Percentiles rank a stretch among this genome's conserved stretches.
Conservation (phyloP, 2,888 invertebrate species). For the Palloptera scutellata region DNA sequence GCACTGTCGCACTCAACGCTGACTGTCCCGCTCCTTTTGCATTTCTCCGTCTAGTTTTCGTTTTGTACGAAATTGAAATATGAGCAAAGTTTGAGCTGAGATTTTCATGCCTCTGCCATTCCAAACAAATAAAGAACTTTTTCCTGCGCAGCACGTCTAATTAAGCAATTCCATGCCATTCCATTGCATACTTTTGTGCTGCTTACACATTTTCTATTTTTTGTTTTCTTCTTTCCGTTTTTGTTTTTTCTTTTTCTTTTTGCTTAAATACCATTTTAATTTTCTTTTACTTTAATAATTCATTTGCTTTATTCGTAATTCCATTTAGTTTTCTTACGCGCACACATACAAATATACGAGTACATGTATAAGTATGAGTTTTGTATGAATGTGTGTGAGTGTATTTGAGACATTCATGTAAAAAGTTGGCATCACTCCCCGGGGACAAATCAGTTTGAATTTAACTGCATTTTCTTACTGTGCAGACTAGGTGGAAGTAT, state of each 20-base stretch:
- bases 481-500: slow-evolving; percentile 7
- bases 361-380: too few species aligned
- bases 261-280: not conserved
- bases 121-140: slow-evolving; percentile 8
- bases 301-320: not conserved
- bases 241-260: not conserved
- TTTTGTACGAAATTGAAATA: slow-evolving; percentile 19
- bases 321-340: not conserved
- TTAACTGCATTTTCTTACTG: slow-evolving; percentile 21
- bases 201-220: too few species aligned
- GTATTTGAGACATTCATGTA: not conserved
- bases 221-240: not conserved
- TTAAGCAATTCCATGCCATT: slow-evolving; percentile 19
- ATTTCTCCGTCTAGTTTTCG: not conserved
- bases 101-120: slow-evolving; percentile 2
- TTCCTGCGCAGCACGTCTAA: slow-evolving; percentile 20
- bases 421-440: slow-evolving; percentile 40
- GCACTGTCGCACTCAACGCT: not conserved
- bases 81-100: slow-evolving; percentile 14
- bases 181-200: too few species aligned
- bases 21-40: not conserved
- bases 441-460: slow-evolving; percentile 40
- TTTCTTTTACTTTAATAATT: not conserved
- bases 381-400: not conserved
- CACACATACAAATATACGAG: too few species aligned